Evolutionary conservation across 1,140 invertebrate genomes (phyloP), one percentile per base, ranked within the genome.

Genomic region (Bradynema listronoti): DNA sequence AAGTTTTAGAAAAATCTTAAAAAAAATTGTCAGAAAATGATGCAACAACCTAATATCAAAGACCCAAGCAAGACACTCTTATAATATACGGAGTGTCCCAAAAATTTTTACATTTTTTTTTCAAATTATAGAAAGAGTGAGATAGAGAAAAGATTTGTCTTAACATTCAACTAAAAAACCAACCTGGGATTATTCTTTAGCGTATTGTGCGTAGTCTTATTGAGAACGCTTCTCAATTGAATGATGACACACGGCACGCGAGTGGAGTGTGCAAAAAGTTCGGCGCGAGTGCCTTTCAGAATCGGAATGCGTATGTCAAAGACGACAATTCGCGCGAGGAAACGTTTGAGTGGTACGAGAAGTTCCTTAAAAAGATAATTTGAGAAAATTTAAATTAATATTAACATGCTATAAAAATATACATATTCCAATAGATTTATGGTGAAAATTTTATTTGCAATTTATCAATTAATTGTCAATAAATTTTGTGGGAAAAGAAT

Each of bases 261-360:
- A 9, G 78, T 9, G 7, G 75, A 66, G 56, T 77, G 74, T 0
- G 59, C 47, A 56, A 59, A 77, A 4, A 75, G 43, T 51, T 77
- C 74, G 16, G 75, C 89, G 22, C 88, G 85, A 76, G 85, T 88
- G 4, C 66, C 66, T 50, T 49, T 39, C n/a, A 61, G 25, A 39
- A 98, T 87, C 2, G 93, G 92, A 39, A 90, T 59, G 86, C 86
- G 0, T 91, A 63, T 84, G 78, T 91, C 90, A 73, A 98, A 98
- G 11, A 67, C 33, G 14, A 70, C 68, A 9, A 70, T 39, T 34
- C 49, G 59, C 16, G 51, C 68, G 11, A 43, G 29, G 34, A 70
- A 67, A n/a, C 33, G 16, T 24, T 58, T 46, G 27, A 34, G 30
- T 1, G 68, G 69, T 9, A 65, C 49, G 6, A 70, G 43, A 33